Conservation (phyloP, 30 jellyfish, hydroid and myxozoan species). For the Aurelia aurita complex sp. Pacific region DNA sequence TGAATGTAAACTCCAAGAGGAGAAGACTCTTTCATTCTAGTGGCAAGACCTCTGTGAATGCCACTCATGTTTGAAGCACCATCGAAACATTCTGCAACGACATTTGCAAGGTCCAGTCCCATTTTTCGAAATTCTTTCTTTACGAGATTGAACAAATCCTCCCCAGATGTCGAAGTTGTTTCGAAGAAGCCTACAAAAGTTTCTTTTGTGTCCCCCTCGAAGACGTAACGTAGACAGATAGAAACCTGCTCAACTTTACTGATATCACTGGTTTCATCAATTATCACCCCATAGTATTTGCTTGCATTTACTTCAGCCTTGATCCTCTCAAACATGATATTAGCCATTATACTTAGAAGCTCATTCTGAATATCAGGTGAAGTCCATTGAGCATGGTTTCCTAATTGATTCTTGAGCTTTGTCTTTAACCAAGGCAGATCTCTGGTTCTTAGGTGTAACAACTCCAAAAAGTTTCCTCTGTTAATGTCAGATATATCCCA, state of each 20-base stretch:
- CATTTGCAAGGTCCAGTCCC: constrained; percentile 17
- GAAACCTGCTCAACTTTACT: too few relatives aligned
- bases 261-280: too few relatives aligned
- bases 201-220: too few relatives aligned
- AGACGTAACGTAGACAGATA: too few relatives aligned
- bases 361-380: constrained; percentile 54
- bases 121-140: background rate
- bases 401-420: constrained; percentile 36
- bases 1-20: constrained; percentile 51
- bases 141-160: constrained; percentile 24
- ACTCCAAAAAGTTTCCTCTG: constrained; percentile 55
- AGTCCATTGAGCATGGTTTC: constrained; percentile 55
- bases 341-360: constrained; percentile 36
- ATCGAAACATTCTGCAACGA: constrained; percentile 36
- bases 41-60: constrained; percentile 56
- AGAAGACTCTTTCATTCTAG: constrained; percentile 48
- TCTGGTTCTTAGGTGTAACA: constrained; percentile 35
- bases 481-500: constrained; percentile 42
- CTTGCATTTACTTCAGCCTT: too few relatives aligned
- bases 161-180: constrained; percentile 26
- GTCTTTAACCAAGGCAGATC: constrained; percentile 57
- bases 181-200: too few relatives aligned
- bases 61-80: constrained; percentile 63
- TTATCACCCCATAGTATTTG: too few relatives aligned
- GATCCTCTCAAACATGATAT: too few relatives aligned